A percentile compares a stretch with the other conserved stretches of the same genome.
Conservation (phyloP, 2,888 invertebrate genomes). For the Myopa testacea region DNA sequence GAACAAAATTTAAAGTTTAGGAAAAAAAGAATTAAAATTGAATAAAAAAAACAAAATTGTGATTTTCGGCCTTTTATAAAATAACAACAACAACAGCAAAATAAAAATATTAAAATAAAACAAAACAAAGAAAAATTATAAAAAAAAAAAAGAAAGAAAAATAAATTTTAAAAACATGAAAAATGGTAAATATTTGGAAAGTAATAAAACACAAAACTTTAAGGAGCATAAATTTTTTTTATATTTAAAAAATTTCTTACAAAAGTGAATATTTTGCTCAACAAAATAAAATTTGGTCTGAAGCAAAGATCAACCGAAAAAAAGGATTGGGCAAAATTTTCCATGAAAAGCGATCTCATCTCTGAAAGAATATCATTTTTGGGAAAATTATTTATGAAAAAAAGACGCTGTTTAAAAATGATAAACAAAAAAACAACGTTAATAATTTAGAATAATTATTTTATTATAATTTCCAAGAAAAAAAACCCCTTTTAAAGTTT, state of each 20-base stretch:
- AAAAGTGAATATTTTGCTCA: constrained; percentile 21
- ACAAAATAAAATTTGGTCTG: background rate
- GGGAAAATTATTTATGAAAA: background rate
- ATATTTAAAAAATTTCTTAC: constrained; percentile 14
- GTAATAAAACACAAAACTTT: constrained; percentile 40
- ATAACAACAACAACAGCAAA: constrained; percentile 46
- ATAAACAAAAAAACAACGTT: too few species aligned
- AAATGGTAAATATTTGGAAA: constrained; percentile 37
- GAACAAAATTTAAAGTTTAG: constrained; percentile 62
- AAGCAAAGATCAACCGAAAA: background rate
- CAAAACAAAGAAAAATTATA: background rate
- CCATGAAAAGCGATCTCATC: constrained; percentile 17
- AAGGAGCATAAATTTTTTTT: constrained; percentile 33
- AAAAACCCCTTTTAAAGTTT: constrained; percentile 32
- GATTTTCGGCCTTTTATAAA: constrained; percentile 57
- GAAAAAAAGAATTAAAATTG: constrained; percentile 50
- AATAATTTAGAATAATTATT: too few species aligned
- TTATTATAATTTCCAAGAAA: background rate
- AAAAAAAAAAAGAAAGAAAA: constrained; percentile 43
- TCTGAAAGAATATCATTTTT: background rate
- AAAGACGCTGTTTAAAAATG: too few species aligned
- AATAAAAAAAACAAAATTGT: constrained; percentile 51
- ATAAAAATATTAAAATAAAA: constrained; percentile 40
- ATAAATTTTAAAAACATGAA: constrained; percentile 39
- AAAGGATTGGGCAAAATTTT: constrained; percentile 7